Base-by-base conservation (phyloP, 2,797 vertebrate species). In the Manis pentadactyla region DNA sequence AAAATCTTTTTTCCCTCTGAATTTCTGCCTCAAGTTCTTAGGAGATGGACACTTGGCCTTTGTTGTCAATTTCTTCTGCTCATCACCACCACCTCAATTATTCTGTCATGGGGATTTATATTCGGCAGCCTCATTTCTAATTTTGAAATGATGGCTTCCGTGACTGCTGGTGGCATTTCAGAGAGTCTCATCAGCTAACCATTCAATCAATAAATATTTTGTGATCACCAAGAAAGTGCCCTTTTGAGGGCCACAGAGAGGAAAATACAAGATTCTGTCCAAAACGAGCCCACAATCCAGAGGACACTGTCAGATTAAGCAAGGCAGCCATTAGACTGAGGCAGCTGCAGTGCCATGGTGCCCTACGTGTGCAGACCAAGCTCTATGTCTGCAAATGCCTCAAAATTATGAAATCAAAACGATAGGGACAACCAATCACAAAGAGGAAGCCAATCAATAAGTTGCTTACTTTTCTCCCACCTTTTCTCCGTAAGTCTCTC, bases 21-120 rank as follows among this genome's bases (percentile, higher is more conserved):
- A 59, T 93, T 66, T 93, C 92, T 86, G 61, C 29, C 42, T 89
- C 51, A 63, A 83, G 34, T 68, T 92, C 23, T 94, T 61, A 87
- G 37, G 29, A 61, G 55, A 83, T 66, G 27, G 18, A 12, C 39
- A 12, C 25, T 63, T 86, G 61, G 68, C 10, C 27, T 85, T 92
- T 55, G 39, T 34, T 88, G 85, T 93, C 74, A 49, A 25, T 83
- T 89, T 82, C 71, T 49, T 53, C 34, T 6, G 14, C 46, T 31
- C 9, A 64, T 77, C 4, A 87, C 39, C 7, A 83, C 25, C 2
- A 42, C 23, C 66, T 78, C 57, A 71, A 46, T 64, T 37, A 59
- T 46, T 81, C 37, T 79, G 0, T 29, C 55, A 3, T 7, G 29
- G 27, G 12, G 8, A 71, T 74, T 55, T 86, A 46, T 29, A 77